These are phyloP conservation scores for Craterocephalus amniculus DNA, from an alignment of 2,797 vertebrate species.

Conservation along the genomic window DNA sequence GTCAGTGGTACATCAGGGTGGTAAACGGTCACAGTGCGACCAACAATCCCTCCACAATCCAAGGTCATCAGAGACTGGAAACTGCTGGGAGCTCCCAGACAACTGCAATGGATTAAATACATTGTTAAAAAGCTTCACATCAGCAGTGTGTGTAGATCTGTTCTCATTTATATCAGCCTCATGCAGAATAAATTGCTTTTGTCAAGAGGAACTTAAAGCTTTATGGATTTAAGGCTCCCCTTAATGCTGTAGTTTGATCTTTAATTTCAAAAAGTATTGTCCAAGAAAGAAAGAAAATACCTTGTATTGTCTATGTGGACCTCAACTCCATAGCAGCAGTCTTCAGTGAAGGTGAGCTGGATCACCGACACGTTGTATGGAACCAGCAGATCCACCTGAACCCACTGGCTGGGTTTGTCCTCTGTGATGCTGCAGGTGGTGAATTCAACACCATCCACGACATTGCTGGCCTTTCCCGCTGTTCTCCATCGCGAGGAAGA, in stretches of 20 bases:
- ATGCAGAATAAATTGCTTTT: no score
- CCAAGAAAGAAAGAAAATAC: no score
- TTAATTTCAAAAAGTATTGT: no score
- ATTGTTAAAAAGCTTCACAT: no score
- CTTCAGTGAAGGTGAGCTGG: background rate
- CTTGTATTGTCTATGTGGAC: slow-evolving; percentile 22
- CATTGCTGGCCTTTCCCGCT: background rate
- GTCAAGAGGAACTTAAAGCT: no score
- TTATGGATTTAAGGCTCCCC: no score
- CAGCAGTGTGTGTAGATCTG: no score
- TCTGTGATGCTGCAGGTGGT: background rate
- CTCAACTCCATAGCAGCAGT: background rate
- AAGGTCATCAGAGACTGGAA: background rate
- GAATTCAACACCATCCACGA: slow-evolving; percentile 3
- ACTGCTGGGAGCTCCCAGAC: background rate
- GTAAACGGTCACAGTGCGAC: slow-evolving; percentile 30
- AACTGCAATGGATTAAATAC: slow-evolving; percentile 2
- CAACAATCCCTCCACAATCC: slow-evolving; percentile 25
- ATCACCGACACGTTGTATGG: slow-evolving; percentile 15
- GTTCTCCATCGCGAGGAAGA: background rate
- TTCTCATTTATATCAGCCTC: no score
- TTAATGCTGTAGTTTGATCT: no score
- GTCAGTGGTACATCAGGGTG: background rate
- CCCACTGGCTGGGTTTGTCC: slow-evolving; percentile 13
- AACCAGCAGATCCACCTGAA: slow-evolving; percentile 28